Base-by-base conservation (phyloP, 2,113 vertebrate species). In the Gila orcuttii region DNA sequence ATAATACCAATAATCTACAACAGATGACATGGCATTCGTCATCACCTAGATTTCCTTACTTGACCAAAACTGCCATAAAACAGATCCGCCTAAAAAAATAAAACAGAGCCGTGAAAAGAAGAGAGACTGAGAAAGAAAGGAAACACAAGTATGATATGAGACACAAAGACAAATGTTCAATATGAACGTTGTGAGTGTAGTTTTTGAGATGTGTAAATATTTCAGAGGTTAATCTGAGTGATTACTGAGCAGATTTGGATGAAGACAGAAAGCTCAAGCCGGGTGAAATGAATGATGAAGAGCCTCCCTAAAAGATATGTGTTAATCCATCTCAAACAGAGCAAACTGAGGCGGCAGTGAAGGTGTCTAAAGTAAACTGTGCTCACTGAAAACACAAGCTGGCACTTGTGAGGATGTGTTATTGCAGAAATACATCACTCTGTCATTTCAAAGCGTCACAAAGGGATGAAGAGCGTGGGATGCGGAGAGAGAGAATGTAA, bases 1-100 rank as follows among this genome's bases (percentile, higher is more conserved):
- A 69, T 36, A 82, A 82, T 47, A 42, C 90, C 87, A 87, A 90
- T 94, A 93, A 94, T 94, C 92, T 85, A 88, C 89, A 92, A 93
- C 94, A 95, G 93, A 94, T 93, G 93, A 95, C 81, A 87, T 86
- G 83, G 89, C 73, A 28, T 80, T 92, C 84, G 50, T 92, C 92
- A 90, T 88, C 91, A 90, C 87, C 90, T 87, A 88, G 71, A 78
- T 71, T 88, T 85, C 89, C 89, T 55, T 90, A 85, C 79, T 90
- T 85, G 79, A 89, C 85, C 78, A 84, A 78, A 82, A 81, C 73
- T 74, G 59, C 85, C 87, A 86, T 50, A 77, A 84, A 88, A 89
- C 57, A 82, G 80, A 88, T 89, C 42, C 42, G 77, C 90, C 78
- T 47, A 3, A 25, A 86, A 86, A 28, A 42, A 45, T 52, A 7